Percentiles rank a stretch among this genome's conserved stretches.
phyloP scores from a whole-genome alignment of 2,113 vertebrate genomes.

The Colinus virginianus region DNA sequence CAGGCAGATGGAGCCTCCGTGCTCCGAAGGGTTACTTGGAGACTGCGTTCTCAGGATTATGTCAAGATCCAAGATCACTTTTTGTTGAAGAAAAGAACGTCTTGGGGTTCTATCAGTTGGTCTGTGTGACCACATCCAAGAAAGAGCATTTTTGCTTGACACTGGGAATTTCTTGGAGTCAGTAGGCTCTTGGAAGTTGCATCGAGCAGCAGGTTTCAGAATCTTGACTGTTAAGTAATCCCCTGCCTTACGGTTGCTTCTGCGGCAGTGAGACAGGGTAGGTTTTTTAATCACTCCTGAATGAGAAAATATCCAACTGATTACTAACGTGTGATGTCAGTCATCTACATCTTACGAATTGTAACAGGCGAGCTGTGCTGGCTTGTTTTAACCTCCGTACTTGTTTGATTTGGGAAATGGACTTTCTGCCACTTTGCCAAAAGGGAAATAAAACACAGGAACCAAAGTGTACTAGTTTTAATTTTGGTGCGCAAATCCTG shows the following conservation, averaged over 20 bases:
- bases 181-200: neutral
- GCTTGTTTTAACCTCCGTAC: neutral
- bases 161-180: neutral
- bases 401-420: neutral
- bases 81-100: neutral
- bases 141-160: neutral
- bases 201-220: neutral
- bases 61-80: neutral
- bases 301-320: neutral
- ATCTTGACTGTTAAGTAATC: neutral
- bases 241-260: neutral
- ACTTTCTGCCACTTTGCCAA: neutral
- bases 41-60: fast-evolving
- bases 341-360: neutral
- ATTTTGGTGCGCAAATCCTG: neutral
- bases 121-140: neutral
- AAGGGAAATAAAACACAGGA: neutral
- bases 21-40: neutral
- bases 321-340: neutral
- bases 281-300: neutral
- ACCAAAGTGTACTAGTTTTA: neutral
- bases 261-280: neutral
- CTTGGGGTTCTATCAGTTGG: neutral
- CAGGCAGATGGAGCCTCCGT: neutral
- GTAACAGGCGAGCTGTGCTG: neutral